These are phyloP conservation scores for Chalcis sispes DNA, from an alignment of 2,888 invertebrate species.

Conservation along the genomic window DNA sequence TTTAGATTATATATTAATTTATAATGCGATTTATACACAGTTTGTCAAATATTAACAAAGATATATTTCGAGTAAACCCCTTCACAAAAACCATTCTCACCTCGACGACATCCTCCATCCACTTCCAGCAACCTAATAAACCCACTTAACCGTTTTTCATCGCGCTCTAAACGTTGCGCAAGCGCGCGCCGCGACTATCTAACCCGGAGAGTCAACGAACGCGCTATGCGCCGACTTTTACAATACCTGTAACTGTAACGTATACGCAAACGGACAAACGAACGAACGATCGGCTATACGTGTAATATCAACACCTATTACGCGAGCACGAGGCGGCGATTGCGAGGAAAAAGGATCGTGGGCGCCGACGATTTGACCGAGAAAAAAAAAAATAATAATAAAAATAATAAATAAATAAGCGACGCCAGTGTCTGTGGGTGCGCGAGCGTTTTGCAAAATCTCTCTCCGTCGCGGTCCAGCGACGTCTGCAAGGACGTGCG, in stretches of 20 bases:
- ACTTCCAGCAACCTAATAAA: too few species aligned
- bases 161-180: not conserved
- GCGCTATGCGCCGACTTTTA: not conserved
- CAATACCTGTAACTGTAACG: too few species aligned
- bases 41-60: too few species aligned
- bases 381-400: not conserved
- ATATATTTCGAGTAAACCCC: too few species aligned
- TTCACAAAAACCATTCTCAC: too few species aligned
- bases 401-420: not conserved
- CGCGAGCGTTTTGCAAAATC: constrained; percentile 19
- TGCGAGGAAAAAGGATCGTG: constrained; percentile 13
- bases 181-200: not conserved
- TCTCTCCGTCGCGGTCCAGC: constrained; percentile 20
- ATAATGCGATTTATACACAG: too few species aligned
- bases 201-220: constrained; percentile 31
- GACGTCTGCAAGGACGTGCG: constrained; percentile 15
- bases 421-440: not conserved
- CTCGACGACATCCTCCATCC: too few species aligned
- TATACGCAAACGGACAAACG: too few species aligned
- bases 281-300: too few species aligned
- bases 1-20: too few species aligned
- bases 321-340: not conserved
- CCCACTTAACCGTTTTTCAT: not conserved
- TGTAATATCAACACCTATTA: too few species aligned
- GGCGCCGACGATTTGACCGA: constrained; percentile 22